A percentile compares a stretch with the other conserved stretches of the same genome.
Conservation (phyloP, 2,888 invertebrate genomes). For the Apodemia duryi region DNA sequence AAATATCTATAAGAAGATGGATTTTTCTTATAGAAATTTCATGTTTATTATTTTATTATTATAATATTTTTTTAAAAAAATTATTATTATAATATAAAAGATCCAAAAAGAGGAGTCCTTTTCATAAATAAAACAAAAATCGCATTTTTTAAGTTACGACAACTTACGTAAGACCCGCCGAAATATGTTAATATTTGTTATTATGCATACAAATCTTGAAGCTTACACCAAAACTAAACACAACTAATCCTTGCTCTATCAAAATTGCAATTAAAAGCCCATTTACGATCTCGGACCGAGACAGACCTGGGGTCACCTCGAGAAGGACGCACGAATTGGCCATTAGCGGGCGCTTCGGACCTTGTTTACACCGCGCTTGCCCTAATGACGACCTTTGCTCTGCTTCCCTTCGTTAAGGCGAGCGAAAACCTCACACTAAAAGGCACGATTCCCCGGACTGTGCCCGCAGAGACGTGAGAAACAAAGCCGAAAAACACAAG, state of each 20-base stretch:
- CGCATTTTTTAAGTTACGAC: too few species aligned
- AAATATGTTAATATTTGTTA: background rate
- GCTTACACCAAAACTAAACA: constrained; percentile 25
- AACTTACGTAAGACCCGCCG: too few species aligned
- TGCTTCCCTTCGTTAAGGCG: constrained; percentile 80
- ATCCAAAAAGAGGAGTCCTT: too few species aligned
- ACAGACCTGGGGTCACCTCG: constrained; percentile 73
- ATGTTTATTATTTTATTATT: too few species aligned
- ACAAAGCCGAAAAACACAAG: constrained; percentile 47
- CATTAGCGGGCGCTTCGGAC: constrained; percentile 79
- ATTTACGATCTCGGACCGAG: constrained; percentile 63
- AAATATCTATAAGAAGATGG: too few species aligned
- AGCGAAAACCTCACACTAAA: constrained; percentile 79
- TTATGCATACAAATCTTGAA: constrained; percentile 28
- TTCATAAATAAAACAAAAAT: too few species aligned
- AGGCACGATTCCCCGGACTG: constrained; percentile 69
- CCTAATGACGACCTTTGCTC: constrained; percentile 80
- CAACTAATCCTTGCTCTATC: constrained; percentile 72
- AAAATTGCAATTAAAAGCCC: constrained; percentile 78
- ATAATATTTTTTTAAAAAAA: too few species aligned
- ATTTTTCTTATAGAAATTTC: too few species aligned
- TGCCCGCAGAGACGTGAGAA: constrained; percentile 64
- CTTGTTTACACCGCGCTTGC: constrained; percentile 80
- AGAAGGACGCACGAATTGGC: constrained; percentile 77
- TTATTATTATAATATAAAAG: too few species aligned